Conservation (phyloP, 2,888 invertebrate species). For the Drosophila sordidula region DNA sequence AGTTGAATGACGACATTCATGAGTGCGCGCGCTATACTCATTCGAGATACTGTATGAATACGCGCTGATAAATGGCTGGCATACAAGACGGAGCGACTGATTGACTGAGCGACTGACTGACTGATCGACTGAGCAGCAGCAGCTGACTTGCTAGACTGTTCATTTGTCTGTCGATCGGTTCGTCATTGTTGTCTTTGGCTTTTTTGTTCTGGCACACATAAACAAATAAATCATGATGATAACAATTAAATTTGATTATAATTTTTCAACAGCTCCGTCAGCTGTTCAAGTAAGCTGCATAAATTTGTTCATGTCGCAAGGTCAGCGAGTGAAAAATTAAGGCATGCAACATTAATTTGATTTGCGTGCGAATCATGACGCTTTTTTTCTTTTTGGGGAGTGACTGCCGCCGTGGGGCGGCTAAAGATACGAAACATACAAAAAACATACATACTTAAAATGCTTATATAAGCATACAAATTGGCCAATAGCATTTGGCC, state of each 20-base stretch:
- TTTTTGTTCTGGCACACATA: constrained; percentile 32
- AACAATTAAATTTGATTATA: constrained; percentile 80
- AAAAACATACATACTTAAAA: constrained; percentile 12
- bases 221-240: constrained; percentile 79
- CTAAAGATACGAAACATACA: constrained; percentile 14
- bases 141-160: constrained; percentile 37
- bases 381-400: constrained; percentile 35
- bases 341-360: constrained; percentile 80
- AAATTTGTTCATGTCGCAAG: constrained; percentile 76
- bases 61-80: constrained; percentile 46
- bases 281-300: constrained; percentile 48
- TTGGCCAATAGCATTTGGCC: constrained; percentile 59
- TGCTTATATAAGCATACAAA: constrained; percentile 52
- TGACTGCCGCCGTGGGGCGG: constrained; percentile 19
- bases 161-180: constrained; percentile 63
- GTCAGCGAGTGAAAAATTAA: constrained; percentile 68
- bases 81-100: constrained; percentile 32
- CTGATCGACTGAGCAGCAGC: constrained; percentile 22
- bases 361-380: constrained; percentile 74
- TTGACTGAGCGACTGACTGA: constrained; percentile 15
- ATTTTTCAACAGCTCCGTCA: constrained; percentile 60
- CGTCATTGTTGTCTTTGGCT: constrained; percentile 59
- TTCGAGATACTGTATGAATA: constrained; percentile 35
- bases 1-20: constrained; percentile 68
- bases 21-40: constrained; percentile 9